Percentiles rank a stretch among this genome's conserved stretches.
These are phyloP conservation scores for Apodemia zela DNA, from an alignment of 2,888 invertebrate species.

Conservation along the genomic window DNA sequence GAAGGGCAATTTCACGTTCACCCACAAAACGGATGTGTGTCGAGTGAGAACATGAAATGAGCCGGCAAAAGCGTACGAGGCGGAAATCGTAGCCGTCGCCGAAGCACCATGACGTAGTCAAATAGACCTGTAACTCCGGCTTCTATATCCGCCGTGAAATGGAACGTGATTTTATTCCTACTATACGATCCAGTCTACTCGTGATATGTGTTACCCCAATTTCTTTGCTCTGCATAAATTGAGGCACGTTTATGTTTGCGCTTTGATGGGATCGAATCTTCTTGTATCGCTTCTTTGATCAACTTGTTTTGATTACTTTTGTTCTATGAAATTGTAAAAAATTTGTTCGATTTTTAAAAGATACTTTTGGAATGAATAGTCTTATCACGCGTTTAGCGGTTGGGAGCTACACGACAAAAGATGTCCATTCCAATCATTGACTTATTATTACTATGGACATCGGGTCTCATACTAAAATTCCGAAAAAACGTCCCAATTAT, in stretches of 20 bases:
- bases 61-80: conserved; percentile 48
- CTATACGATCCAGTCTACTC: conserved; percentile 28
- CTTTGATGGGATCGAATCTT: conserved; percentile 11
- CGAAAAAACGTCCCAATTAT: too few relatives aligned
- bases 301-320: not conserved
- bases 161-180: conserved; percentile 36
- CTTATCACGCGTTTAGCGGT: too few relatives aligned
- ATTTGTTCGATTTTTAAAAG: too few relatives aligned
- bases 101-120: conserved; percentile 53
- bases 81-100: conserved; percentile 68
- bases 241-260: conserved; percentile 17
- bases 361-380: too few relatives aligned
- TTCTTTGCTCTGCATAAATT: conserved; percentile 27
- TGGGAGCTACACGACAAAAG: too few relatives aligned
- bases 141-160: conserved; percentile 41
- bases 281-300: conserved; percentile 10
- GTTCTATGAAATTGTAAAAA: too few relatives aligned
- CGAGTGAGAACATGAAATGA: conserved; percentile 49
- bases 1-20: conserved; percentile 23
- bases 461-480: too few relatives aligned
- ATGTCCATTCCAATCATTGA: too few relatives aligned
- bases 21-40: conserved; percentile 34
- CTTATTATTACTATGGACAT: too few relatives aligned
- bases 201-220: conserved; percentile 30
- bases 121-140: conserved; percentile 41